Conservation (phyloP, 2,797 vertebrate genomes). For the Malacoctenus gilli region DNA sequence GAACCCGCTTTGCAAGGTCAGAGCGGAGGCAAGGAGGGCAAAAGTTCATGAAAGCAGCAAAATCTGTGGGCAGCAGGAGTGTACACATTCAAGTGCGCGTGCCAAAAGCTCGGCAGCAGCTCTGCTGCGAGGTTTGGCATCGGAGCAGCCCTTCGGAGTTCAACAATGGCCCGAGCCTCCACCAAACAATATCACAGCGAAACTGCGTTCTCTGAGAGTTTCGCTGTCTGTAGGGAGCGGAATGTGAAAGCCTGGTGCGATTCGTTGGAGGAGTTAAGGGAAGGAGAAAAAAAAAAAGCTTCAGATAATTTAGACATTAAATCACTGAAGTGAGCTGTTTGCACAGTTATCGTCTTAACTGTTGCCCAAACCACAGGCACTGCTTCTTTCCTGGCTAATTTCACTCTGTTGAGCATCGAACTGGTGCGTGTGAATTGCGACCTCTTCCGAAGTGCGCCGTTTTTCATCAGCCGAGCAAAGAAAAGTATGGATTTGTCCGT, state of each 20-base stretch:
- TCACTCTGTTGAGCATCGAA: background rate
- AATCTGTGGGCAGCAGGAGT: conserved; percentile 27
- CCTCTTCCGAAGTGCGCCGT: background rate
- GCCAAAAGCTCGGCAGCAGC: conserved; percentile 18
- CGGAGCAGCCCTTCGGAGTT: conserved; percentile 7
- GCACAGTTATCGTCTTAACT: background rate
- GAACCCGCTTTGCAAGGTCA: conserved; percentile 36
- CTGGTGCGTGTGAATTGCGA: background rate
- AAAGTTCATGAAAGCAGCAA: conserved; percentile 23
- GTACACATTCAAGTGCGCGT: conserved; percentile 13
- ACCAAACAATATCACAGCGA: conserved; percentile 8
- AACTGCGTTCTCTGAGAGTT: conserved; percentile 9
- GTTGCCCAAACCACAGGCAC: background rate
- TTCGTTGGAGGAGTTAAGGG: conserved; percentile 1
- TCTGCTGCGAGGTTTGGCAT: conserved; percentile 33
- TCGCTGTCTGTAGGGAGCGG: background rate
- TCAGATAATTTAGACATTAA: background rate
- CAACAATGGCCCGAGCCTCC: conserved; percentile 26
- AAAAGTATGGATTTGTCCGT: conserved; percentile 12
- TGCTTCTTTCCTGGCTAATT: background rate
- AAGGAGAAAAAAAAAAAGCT: background rate
- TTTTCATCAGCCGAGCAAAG: background rate
- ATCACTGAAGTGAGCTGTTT: background rate
- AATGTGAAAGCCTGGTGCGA: conserved; percentile 3
- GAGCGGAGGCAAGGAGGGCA: background rate